Evolutionary conservation across 2,888 invertebrate species (phyloP), one percentile per base, ranked within the genome.

Genomic region (Andrena bucephala): DNA sequence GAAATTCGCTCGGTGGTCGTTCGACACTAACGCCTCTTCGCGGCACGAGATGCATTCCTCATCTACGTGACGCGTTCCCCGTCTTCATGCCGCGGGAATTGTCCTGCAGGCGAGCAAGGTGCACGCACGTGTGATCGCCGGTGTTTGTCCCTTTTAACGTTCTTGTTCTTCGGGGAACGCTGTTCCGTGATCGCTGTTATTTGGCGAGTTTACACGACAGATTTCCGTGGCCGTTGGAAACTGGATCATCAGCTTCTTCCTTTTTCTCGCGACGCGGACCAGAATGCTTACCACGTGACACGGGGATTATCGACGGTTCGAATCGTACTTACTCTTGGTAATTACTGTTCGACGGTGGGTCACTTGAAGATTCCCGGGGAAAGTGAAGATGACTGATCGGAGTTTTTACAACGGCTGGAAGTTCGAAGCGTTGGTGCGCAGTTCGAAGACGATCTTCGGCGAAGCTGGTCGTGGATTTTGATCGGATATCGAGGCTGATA

Each of bases 1-100:
- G 75, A 77, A 85, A 84, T 85, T 84, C 63, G 66, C 57, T 24
- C 66, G 36, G 69, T 63, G 48, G 57, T 33, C 60, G 16, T 24
- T 81, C 72, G 71, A 72, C 78, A 42, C 68, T 31, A 60, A 75
- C 67, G 65, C 20, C 68, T 71, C 67, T 42, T 57, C 68, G 33
- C 7, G 67, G 29, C 68, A 68, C 69, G 54, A 81, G 36, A 77
- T 52, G 57, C 80, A 69, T 72, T 73, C 54, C 50, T 70, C 73
- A 20, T 73, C 69, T 76, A 76, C 68, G 83, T 66, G 82, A 81
- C 76, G 71, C 63, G 50, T 52, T 52, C 48, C 76, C 67, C 59
- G 50, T 52, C 57, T 36, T 65, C 13, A 42, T 52, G 59, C 69
- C 60, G 48, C 70, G 74, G 24, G 74, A 69, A 68, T 69, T 59